phyloP scores from a whole-genome alignment of 2,888 invertebrate genomes.

The Sinopyrophorus schimmeli region DNA sequence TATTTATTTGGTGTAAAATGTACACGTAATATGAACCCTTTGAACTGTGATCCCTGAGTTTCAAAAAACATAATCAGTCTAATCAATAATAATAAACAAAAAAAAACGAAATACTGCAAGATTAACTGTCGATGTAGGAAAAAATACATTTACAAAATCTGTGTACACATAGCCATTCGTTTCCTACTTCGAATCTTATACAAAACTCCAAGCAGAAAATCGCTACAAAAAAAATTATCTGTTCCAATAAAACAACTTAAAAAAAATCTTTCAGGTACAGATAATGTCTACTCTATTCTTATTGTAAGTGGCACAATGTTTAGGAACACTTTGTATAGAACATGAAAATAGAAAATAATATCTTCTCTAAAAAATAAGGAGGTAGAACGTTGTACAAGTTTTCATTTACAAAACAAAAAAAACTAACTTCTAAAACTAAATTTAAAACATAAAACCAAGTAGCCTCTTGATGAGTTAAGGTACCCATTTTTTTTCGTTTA shows the following conservation, averaged over 20 bases:
- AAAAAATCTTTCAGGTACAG: conserved; percentile 49
- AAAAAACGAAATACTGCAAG: conserved; percentile 36
- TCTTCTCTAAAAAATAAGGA: conserved; percentile 45
- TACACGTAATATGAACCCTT: conserved; percentile 38
- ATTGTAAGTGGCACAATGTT: conserved; percentile 42
- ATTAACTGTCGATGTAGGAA: conserved; percentile 1
- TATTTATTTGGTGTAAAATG: conserved; percentile 43
- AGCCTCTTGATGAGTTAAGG: not conserved
- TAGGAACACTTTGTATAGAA: conserved; percentile 43
- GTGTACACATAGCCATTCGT: conserved; percentile 6
- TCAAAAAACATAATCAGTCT: conserved; percentile 48
- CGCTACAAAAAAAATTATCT: conserved; percentile 15
- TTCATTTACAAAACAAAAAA: conserved; percentile 3
- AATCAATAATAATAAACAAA: too few relatives aligned
- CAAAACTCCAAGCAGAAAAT: not conserved
- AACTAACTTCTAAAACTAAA: too few relatives aligned
- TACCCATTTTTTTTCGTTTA: conserved; percentile 39
- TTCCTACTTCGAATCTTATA: conserved; percentile 3
- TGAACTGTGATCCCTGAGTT: conserved; percentile 46
- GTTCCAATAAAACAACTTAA: conserved; percentile 32
- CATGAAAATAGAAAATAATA: conserved; percentile 36
- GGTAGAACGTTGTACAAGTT: conserved; percentile 40
- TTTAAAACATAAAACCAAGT: too few relatives aligned
- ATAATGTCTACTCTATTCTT: conserved; percentile 28
- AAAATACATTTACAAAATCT: conserved; percentile 4